These are phyloP conservation scores for Pollimyrus isidori DNA, from an alignment of 2,113 vertebrate genomes.

Conservation along the genomic window DNA sequence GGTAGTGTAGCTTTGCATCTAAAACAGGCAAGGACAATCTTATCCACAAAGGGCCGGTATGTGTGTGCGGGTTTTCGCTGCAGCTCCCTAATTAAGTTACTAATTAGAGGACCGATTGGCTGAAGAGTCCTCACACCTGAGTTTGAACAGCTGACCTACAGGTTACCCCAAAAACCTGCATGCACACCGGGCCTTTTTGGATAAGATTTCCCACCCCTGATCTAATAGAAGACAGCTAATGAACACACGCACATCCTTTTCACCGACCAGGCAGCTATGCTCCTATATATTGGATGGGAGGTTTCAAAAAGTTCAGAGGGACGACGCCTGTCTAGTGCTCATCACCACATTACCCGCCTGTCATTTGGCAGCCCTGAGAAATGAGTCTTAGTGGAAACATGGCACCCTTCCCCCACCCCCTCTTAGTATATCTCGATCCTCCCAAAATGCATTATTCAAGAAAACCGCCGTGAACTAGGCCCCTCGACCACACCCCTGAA, in stretches of 20 bases:
- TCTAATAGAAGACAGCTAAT: not conserved
- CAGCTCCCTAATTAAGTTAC: too few relatives aligned
- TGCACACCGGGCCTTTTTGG: too few relatives aligned
- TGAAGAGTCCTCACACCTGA: too few relatives aligned
- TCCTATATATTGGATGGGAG: not conserved
- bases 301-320: not conserved
- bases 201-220: too few relatives aligned
- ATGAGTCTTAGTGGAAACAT: not conserved
- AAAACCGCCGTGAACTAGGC: not conserved
- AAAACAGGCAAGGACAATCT: too few relatives aligned
- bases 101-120: too few relatives aligned
- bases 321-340: conserved; percentile 14
- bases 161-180: too few relatives aligned
- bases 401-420: not conserved
- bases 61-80: too few relatives aligned
- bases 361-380: not conserved
- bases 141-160: too few relatives aligned
- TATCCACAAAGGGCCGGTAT: too few relatives aligned
- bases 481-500: not conserved
- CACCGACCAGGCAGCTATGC: not conserved
- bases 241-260: not conserved
- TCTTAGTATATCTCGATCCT: not conserved
- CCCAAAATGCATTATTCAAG: conserved; percentile 21
- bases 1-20: not conserved
- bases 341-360: conserved; percentile 15